Conservation (phyloP, 2,113 vertebrate genomes). For the Alouatta palliata region DNA sequence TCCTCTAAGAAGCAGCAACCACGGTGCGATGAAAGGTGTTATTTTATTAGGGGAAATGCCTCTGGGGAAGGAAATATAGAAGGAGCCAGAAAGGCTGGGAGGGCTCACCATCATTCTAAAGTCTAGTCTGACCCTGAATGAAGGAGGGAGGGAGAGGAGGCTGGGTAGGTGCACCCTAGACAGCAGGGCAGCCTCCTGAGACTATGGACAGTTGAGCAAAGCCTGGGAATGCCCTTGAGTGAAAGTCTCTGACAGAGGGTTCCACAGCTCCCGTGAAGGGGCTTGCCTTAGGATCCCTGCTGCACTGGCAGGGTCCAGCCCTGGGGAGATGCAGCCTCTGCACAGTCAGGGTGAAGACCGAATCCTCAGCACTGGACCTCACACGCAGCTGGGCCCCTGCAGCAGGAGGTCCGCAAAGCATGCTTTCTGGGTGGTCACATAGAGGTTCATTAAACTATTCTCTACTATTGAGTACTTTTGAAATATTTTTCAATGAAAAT, state of each 20-base stretch:
- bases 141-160: not conserved
- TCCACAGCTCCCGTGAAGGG: fast-evolving
- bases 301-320: fast-evolving
- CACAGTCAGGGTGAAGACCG: not conserved
- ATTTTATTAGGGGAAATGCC: not conserved
- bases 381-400: too few species aligned
- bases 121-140: not conserved
- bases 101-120: not conserved
- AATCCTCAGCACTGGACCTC: not conserved
- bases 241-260: not conserved
- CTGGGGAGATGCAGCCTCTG: fast-evolving
- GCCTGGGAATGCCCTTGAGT: not conserved
- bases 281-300: not conserved
- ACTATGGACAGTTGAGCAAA: not conserved
- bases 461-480: not conserved
- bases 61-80: not conserved
- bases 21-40: not conserved
- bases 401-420: not conserved
- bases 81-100: not conserved
- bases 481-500: not conserved
- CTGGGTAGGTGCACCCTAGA: not conserved
- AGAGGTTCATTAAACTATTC: not conserved
- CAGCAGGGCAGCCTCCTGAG: fast-evolving
- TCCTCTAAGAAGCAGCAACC: not conserved
- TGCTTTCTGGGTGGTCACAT: not conserved